These are phyloP conservation scores for Sciurus carolinensis DNA, from an alignment of 2,797 vertebrate genomes.

Conservation along the genomic window DNA sequence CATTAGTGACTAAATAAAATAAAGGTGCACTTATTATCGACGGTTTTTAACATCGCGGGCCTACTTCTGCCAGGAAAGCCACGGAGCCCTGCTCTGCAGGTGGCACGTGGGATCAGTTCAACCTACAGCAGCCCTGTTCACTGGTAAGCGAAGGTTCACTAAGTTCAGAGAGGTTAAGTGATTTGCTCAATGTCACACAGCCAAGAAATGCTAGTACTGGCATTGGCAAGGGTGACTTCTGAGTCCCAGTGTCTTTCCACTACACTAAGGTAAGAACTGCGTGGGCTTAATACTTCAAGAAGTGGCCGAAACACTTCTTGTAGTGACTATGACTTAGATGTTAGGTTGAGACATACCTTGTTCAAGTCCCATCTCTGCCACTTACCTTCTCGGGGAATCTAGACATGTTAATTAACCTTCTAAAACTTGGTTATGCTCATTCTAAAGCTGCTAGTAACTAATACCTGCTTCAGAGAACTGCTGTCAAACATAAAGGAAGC, in stretches of 20 bases:
- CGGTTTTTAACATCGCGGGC: background rate
- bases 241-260: background rate
- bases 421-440: background rate
- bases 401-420: background rate
- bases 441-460: background rate
- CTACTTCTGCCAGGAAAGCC: too few relatives aligned
- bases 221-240: background rate
- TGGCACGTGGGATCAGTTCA: background rate
- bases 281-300: background rate
- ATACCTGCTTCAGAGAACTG: background rate
- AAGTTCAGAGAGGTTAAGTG: background rate
- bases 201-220: background rate
- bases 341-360: background rate
- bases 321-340: background rate
- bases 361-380: constrained; percentile 33
- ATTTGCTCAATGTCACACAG: constrained; percentile 2
- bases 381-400: background rate
- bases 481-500: background rate
- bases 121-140: background rate
- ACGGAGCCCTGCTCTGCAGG: background rate
- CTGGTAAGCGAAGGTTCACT: background rate
- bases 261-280: background rate
- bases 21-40: background rate
- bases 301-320: background rate
- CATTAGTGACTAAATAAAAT: background rate